Base-by-base conservation (phyloP, 2,888 invertebrate species). In the Zaprionus bogoriensis region DNA sequence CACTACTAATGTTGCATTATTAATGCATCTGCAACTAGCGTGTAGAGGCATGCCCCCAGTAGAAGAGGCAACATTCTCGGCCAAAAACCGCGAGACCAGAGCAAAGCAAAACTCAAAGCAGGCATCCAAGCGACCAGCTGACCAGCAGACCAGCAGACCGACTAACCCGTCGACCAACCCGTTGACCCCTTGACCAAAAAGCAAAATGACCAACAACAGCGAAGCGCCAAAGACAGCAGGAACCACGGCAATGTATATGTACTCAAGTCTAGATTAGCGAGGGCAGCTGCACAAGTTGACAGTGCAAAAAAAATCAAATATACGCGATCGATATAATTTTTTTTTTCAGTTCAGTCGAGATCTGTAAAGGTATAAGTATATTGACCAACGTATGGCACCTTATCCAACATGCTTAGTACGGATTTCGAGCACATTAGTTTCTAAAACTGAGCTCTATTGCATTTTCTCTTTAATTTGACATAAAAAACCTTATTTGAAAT, bases 1-100 rank as follows among this genome's bases (percentile, higher is more conserved):
- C 38, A 36, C 48, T 58, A 59, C 79, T 76, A 73, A 73, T 76
- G 77, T 78, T 77, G 75, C 78, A 77, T 81, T 78, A 81, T 81
- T 77, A 81, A 77, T 75, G 75, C 78, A 77, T 68, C 78, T 75
- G 77, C 78, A 77, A 41, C 61, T 47, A 36, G 45, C 51, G 30
- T 22, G 58, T 44, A n/a, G n/a, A n/a, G 48, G 36, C 45, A 51
- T 54, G 62, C 53, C 66, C 66, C 46, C 10, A 30, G 55, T 46
- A 32, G 27, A 41, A 39, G 44, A 65, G 55, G 50, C 59, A 41
- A 53, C 58, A 59, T 53, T 63, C 46, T 63, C 36, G 6, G 39
- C 17, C 45, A 48, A 44, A 30, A 23, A 10, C 42, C 14, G 45
- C 27, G 14, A 41, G 20, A 36, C 3, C 22, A 52, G 19, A 3